Evolutionary conservation across 2,113 vertebrate genomes (phyloP).

Genomic region (Myiopsitta monachus): DNA sequence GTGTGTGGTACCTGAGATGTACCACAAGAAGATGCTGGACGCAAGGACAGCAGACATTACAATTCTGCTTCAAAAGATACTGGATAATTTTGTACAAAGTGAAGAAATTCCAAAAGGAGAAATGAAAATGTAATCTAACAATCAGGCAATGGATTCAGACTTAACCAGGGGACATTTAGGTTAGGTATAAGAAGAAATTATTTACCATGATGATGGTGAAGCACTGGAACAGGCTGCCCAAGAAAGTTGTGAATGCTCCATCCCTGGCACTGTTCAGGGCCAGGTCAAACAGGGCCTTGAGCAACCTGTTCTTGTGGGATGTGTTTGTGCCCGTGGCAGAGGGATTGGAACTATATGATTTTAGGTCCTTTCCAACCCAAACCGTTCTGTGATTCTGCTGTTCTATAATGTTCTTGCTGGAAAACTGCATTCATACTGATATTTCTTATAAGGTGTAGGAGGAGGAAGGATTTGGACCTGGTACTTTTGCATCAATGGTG

Average conservation of each 20-base stretch:
- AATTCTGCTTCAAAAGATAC: not conserved
- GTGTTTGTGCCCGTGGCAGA: not conserved
- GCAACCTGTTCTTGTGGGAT: not conserved
- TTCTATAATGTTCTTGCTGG: not conserved
- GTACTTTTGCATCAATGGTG: accelerated
- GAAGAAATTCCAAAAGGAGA: not conserved
- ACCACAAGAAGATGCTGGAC: not conserved
- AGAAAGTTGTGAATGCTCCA: not conserved
- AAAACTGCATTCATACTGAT: not conserved
- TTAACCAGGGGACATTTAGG: not conserved
- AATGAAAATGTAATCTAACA: not conserved
- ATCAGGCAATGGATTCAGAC: not conserved
- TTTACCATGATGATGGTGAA: not conserved
- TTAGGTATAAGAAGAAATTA: not conserved
- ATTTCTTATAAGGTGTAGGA: not conserved
- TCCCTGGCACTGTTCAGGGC: not conserved
- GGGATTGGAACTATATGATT: not conserved
- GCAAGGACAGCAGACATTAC: not conserved
- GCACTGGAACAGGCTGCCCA: not conserved
- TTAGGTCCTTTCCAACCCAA: not conserved
- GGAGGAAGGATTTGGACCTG: not conserved
- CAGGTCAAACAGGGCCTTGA: not conserved
- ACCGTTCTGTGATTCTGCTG: not conserved
- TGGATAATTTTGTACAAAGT: not conserved
- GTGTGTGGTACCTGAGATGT: not conserved